Base-by-base conservation (phyloP, 2,888 invertebrate genomes). In the Torymus tubicola region DNA sequence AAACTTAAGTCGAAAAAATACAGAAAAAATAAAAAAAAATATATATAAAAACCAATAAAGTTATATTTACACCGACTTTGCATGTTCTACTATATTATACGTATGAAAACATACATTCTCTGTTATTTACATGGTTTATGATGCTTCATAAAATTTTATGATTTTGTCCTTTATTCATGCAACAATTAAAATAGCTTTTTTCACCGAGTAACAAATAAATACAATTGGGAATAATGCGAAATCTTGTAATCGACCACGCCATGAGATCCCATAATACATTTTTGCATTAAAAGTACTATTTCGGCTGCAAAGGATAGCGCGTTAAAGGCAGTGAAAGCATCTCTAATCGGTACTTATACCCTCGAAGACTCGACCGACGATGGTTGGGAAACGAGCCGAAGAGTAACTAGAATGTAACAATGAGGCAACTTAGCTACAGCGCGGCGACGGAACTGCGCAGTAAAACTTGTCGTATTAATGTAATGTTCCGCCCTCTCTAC, bases 331-430 rank as follows among this genome's bases (percentile, higher is more conserved):
- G 60, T 61, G 68, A 69, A 76, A 76, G 76, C 68, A 53, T 65
- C 50, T 18, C 50, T 74, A 74, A 74, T 65, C 53, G 60, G 53
- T 61, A 58, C 75, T 75, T 58, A 67, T 58, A 67, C 65, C 8
- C 52, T 61, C 64, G 8, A 52, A 53, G 31, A 61, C 50, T 68
- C 61, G 76, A 76, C 68, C 60, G 68, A 60, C 11, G 55, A 31
- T 53, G 70, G 77, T 63, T 57, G 63, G 64, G 64, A 57, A 78
- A 70, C 64, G 70, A 78, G 70, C 63, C 16, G 58, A 58, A 64
- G 77, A 65, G 70, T 60, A 76, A 76, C 75, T 68, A 21, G 60
- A 68, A 61, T 61, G 75, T 76, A 76, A 68, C 60, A 76, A 76
- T 68, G 75, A 61, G 52, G 68, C 52, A 76, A 76, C 68, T 76